Conservation (phyloP, 2,113 vertebrate species). For the Crotophaga sulcirostris region DNA sequence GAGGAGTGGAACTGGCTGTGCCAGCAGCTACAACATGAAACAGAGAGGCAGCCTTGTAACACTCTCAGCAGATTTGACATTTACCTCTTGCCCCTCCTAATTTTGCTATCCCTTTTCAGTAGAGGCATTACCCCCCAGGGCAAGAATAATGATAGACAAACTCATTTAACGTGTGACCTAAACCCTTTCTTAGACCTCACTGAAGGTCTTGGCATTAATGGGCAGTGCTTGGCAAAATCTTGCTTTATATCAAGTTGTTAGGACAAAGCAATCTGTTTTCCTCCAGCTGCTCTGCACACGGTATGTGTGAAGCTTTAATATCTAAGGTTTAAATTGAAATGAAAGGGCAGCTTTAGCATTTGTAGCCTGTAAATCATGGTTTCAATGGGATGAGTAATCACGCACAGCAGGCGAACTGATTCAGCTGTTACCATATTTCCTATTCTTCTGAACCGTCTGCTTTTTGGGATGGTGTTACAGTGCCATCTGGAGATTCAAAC, state of each 20-base stretch:
- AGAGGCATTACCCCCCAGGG: neutral
- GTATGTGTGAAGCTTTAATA: neutral
- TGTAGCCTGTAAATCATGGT: neutral
- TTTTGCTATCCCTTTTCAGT: neutral
- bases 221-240: neutral
- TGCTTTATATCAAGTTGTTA: neutral
- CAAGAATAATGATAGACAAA: neutral
- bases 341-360: neutral
- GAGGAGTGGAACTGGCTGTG: neutral
- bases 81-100: neutral
- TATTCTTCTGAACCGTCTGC: neutral
- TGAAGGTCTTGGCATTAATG: neutral
- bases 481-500: constrained; percentile 60
- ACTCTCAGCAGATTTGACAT: neutral
- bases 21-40: neutral
- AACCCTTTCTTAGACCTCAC: neutral
- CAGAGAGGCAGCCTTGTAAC: neutral
- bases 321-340: neutral
- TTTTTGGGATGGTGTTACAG: constrained; percentile 35
- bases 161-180: neutral
- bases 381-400: constrained; percentile 30
- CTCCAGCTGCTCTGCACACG: neutral
- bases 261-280: neutral
- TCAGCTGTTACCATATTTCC: constrained; percentile 30
- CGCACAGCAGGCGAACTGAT: neutral